Base-by-base conservation (phyloP, 2,888 invertebrate species). In the Drosophila birchii region DNA sequence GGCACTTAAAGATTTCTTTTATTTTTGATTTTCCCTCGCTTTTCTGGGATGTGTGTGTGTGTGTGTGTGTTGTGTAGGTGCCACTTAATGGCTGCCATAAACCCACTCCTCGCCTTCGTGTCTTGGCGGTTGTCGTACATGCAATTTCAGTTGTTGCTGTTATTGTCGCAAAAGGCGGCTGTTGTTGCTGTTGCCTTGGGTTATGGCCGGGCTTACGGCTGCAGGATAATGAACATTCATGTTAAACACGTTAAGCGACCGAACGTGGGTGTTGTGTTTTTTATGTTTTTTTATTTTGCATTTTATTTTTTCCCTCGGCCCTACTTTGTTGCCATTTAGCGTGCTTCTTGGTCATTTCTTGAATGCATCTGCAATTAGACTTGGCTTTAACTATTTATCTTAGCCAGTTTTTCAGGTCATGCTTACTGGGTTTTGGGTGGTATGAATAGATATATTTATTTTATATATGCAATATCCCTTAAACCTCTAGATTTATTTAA, bases 141-240 rank as follows among this genome's bases (percentile, higher is more conserved):
- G 59, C 76, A 59, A 69, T 76, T 72, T 54, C 47, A 45, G 56
- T 29, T 47, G 73, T 34, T 26, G 57, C 34, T 70, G 74, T 66
- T 75, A 51, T 44, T 75, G 68, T 74, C 61, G 61, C 61, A 61
- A 41, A 59, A 60, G 43, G 43, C 43, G 32, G 61, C 14, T 54
- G 57, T 39, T 77, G 69, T 38, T 68, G 68, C 67, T 60, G 71
- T 53, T 76, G 62, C 54, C 47, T 53, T 49, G 62, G 75, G 29
- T 58, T 57, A 56, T 73, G 72, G 72, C 51, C 68, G 57, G 43
- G 57, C 70, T 76, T 69, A 45, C 70, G 63, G 77, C 54, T 55
- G 61, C 76, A 81, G 87, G 85, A 84, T 88, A 84, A 88, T 88
- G 80, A 88, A 81, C 89, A 87, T 89, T 87, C 87, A 88, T 88